Conservation (phyloP, 2,888 invertebrate species). For the Eremobia ochroleuca region DNA sequence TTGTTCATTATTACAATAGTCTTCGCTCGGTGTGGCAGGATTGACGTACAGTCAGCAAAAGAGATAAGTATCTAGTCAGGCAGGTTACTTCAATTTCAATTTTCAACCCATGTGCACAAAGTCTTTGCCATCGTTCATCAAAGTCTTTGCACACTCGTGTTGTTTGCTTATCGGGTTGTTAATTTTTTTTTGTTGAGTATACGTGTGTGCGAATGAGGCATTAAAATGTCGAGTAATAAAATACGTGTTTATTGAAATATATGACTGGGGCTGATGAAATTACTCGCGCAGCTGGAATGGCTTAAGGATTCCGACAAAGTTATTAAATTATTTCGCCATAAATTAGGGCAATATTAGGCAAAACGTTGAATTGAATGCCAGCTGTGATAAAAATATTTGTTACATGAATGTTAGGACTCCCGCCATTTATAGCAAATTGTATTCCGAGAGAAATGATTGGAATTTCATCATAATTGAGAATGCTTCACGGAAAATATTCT, state of each 20-base stretch:
- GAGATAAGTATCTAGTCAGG: constrained; percentile 3
- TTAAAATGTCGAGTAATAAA: constrained; percentile 51
- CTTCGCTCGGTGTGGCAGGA: constrained; percentile 14
- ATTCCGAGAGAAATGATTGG: constrained; percentile 26
- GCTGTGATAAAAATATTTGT: constrained; percentile 35
- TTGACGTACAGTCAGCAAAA: constrained; percentile 20
- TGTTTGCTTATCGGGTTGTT: background rate
- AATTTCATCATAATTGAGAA: constrained; percentile 47
- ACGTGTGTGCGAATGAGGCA: constrained; percentile 23
- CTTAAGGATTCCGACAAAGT: constrained; percentile 43
- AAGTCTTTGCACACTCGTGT: background rate
- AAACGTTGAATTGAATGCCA: constrained; percentile 9
- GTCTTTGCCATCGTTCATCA: background rate
- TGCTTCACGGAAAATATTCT: constrained; percentile 24
- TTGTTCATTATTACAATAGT: constrained; percentile 62
- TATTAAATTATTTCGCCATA: constrained; percentile 56
- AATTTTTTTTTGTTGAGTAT: constrained; percentile 6
- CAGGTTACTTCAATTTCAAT: background rate
- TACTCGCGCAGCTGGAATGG: constrained; percentile 41
- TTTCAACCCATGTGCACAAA: background rate
- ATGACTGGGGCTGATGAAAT: constrained; percentile 46
- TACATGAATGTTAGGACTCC: constrained; percentile 1
- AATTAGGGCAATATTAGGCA: constrained; percentile 39
- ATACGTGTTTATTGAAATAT: constrained; percentile 59
- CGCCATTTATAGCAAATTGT: constrained; percentile 28